Conservation (phyloP, 2,888 invertebrate genomes). For the Synanthedon vespiformis region DNA sequence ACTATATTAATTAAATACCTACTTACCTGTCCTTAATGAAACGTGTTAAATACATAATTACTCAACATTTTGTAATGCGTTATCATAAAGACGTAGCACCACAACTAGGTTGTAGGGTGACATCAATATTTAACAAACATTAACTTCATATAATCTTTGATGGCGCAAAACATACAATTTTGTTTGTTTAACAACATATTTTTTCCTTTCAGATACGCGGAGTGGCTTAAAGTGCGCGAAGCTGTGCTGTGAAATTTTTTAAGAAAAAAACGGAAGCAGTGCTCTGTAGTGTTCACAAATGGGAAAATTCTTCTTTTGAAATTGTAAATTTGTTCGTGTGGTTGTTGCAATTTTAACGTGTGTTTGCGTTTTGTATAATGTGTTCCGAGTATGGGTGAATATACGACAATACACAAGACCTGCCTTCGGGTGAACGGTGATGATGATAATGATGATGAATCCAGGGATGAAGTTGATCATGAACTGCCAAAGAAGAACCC, state of each 20-base stretch:
- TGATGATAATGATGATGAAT: slow-evolving; percentile 32
- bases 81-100: slow-evolving; percentile 4
- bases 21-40: too few species aligned
- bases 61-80: slow-evolving; percentile 5
- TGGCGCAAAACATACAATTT: not conserved
- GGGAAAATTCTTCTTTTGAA: too few species aligned
- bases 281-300: too few species aligned
- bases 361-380: slow-evolving; percentile 31
- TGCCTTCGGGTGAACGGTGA: slow-evolving; percentile 60
- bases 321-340: too few species aligned
- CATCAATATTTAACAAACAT: slow-evolving; percentile 24
- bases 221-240: not conserved
- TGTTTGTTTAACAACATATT: not conserved
- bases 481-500: slow-evolving; percentile 56
- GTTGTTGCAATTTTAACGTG: too few species aligned
- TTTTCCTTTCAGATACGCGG: not conserved
- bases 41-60: slow-evolving; percentile 3
- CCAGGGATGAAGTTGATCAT: slow-evolving; percentile 56
- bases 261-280: too few species aligned
- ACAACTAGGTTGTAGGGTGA: slow-evolving; percentile 13
- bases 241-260: too few species aligned
- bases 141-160: not conserved
- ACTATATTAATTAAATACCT: too few species aligned
- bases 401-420: slow-evolving; percentile 50
- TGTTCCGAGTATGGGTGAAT: slow-evolving; percentile 59